These are phyloP conservation scores for Heterochromis multidens DNA, from an alignment of 2,113 vertebrate genomes.

Conservation along the genomic window DNA sequence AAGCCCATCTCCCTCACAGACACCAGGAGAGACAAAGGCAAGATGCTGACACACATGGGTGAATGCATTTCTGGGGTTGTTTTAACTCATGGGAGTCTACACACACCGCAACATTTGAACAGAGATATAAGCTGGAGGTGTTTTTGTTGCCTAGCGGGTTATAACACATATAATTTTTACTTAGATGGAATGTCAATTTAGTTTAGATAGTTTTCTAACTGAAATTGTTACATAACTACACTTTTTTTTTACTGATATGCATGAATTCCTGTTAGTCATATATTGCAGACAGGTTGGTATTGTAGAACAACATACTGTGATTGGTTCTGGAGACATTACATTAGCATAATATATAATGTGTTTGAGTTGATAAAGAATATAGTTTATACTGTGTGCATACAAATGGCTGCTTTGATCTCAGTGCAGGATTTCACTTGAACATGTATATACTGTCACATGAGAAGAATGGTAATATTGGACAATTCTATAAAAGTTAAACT, in stretches of 20 bases:
- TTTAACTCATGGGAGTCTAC: slow-evolving; percentile 16
- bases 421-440: background rate
- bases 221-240: background rate
- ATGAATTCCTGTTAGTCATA: background rate
- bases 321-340: background rate
- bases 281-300: background rate
- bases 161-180: background rate
- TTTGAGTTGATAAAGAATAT: background rate
- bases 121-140: background rate
- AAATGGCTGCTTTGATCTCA: background rate
- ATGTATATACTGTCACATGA: background rate
- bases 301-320: background rate
- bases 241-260: background rate
- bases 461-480: background rate
- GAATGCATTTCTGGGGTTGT: background rate
- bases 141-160: background rate
- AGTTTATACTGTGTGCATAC: background rate
- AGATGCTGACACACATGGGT: slow-evolving; percentile 28
- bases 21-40: slow-evolving; percentile 39
- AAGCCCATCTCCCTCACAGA: slow-evolving; percentile 54
- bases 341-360: background rate
- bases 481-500: background rate
- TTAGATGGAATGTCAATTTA: background rate
- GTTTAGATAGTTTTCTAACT: background rate
- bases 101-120: background rate